Evolutionary conservation across 2,888 invertebrate species (phyloP), one percentile per base, ranked within the genome.

Genomic region (Orchestes rusci): DNA sequence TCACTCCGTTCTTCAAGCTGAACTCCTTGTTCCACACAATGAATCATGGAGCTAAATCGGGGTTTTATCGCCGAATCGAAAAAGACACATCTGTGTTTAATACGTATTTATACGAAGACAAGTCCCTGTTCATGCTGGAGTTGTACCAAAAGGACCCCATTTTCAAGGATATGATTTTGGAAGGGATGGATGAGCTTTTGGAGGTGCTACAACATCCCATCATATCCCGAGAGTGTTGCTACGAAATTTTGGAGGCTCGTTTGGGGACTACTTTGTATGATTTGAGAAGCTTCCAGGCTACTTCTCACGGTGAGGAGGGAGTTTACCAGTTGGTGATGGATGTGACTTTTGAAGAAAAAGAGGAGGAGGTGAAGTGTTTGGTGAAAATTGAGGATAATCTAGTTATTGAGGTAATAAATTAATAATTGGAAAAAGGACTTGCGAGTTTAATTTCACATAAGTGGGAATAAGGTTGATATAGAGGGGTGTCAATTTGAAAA

Each of bases 181-280:
- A 51, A 19, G 33, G 39, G 19, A 15, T 46, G 12, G 35, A 46
- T 18, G 51, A 51, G 28, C 29, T 48, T 1, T 8, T 42, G 3
- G 51, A 51, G 28, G 30, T 35, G 4, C 16, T 45, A 15, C 35
- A 16, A 23, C 17, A 34, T 30, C 45, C 50, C 0, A 39, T 39
- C 13, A 33, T 58, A 12, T 39, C 45, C 12, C n/a, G 49, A 4
- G 56, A 59, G 51, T 55, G 56, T 46, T 56, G 57, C 45, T 56
- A 55, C 33, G 45, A 49, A 23, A 50, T 59, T 12, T 34, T 57
- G 10, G 52, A 50, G 41, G 51, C 46, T 20, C 51, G 51, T 38
- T 15, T 57, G 2, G 48, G 46, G 17, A 54, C 54, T 7, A 51
- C 55, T 4, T 31, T 56, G 34, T 60, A 56, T 43, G 36, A 54